A percentile compares a stretch with the other conserved stretches of the same genome.
phyloP scores from a whole-genome alignment of 2,113 vertebrate species.

The Gallinago paraguaiae region DNA sequence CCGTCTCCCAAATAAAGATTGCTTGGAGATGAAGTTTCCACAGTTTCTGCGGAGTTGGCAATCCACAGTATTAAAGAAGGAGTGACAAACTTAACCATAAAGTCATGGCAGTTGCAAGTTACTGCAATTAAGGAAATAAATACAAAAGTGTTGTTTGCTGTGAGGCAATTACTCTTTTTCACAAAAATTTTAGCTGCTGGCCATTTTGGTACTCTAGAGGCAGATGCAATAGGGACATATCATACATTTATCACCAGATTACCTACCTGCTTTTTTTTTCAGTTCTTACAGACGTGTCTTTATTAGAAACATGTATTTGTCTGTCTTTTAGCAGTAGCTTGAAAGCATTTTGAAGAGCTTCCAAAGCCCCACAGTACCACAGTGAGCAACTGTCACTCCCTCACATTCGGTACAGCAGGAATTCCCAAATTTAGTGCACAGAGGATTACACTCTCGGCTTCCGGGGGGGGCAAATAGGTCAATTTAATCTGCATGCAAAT shows the following conservation, averaged over 20 bases:
- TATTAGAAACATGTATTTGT: not conserved
- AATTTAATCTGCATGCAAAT: conserved; percentile 22
- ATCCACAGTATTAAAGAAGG: not conserved
- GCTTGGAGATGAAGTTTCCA: not conserved
- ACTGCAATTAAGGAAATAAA: not conserved
- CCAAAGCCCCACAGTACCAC: not conserved
- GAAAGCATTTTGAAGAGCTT: not conserved
- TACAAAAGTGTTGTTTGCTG: not conserved
- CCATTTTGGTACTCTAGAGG: not conserved
- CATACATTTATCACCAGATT: not conserved
- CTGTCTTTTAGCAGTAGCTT: not conserved
- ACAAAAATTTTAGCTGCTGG: not conserved
- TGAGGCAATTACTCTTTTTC: not conserved
- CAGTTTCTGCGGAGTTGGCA: not conserved
- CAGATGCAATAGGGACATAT: not conserved
- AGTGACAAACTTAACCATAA: not conserved
- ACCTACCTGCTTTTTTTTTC: not conserved
- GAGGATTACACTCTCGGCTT: not conserved
- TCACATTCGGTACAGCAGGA: not conserved
- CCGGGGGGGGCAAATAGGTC: not conserved
- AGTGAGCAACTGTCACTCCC: not conserved
- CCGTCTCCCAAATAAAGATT: not conserved
- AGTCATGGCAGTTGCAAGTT: not conserved
- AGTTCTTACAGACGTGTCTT: not conserved
- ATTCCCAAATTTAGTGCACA: not conserved